Evolutionary conservation across 2,113 vertebrate species (phyloP).

Genomic region (Boleophthalmus pectinirostris): DNA sequence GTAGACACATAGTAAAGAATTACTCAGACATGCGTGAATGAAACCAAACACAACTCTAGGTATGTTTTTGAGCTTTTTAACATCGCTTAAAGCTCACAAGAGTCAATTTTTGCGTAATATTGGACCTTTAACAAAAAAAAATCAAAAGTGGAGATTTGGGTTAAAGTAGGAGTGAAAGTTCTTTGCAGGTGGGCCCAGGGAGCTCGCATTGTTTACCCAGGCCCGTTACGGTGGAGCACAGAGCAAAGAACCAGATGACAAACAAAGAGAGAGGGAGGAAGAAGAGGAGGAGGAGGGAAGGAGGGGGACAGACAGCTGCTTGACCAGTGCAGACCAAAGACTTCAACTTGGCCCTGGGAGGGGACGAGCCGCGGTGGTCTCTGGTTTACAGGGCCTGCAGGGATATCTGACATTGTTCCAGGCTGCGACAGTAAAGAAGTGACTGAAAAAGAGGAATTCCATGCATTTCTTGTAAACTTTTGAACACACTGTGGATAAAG

Average conservation of each 20-base stretch:
- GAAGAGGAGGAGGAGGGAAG: constrained; percentile 19
- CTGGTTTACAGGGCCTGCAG: constrained; percentile 40
- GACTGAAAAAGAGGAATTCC: neutral
- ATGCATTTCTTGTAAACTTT: neutral
- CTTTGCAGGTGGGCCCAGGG: constrained; percentile 74
- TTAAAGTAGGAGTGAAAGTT: constrained; percentile 17
- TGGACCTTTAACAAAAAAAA: too few relatives aligned
- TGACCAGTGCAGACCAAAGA: constrained; percentile 32
- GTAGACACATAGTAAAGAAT: too few relatives aligned
- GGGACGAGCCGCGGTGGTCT: constrained; percentile 35
- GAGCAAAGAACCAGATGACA: constrained; percentile 56
- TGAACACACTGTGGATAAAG: neutral
- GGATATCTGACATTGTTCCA: constrained; percentile 39
- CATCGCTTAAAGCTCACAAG: too few relatives aligned
- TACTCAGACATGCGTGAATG: too few relatives aligned
- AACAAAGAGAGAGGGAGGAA: constrained; percentile 52
- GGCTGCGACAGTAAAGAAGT: constrained; percentile 28
- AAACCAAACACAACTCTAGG: too few relatives aligned
- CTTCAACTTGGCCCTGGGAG: constrained; percentile 75
- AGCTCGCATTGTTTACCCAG: constrained; percentile 61
- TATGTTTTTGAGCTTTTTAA: too few relatives aligned
- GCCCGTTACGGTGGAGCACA: constrained; percentile 70
- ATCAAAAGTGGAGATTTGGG: too few relatives aligned
- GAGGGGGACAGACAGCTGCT: constrained; percentile 47
- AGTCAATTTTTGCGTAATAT: too few relatives aligned